Conservation (phyloP, 2,888 invertebrate genomes). For the Trachelus stipa region DNA sequence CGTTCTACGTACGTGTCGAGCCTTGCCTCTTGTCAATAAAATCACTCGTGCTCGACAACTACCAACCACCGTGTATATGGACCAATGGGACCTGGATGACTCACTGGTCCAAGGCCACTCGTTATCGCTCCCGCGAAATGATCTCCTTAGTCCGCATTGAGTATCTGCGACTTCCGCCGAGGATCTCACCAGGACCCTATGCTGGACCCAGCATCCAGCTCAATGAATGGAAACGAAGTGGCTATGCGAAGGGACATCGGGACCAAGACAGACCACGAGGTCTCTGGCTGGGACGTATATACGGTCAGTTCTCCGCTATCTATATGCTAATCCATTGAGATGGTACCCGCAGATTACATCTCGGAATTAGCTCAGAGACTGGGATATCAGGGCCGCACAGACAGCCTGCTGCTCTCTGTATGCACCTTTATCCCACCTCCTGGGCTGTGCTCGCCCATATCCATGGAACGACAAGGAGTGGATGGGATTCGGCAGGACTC, state of each 20-base stretch:
- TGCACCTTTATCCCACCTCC: neutral
- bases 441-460: neutral
- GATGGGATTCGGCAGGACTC: neutral
- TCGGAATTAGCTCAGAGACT: conserved; percentile 63
- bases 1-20: neutral
- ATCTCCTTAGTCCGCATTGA: neutral
- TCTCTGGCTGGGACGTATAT: conserved; percentile 27
- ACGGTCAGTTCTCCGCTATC: conserved; percentile 62
- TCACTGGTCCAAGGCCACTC: neutral
- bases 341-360: conserved; percentile 66
- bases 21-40: neutral
- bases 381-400: conserved; percentile 58
- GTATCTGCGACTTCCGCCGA: neutral
- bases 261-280: neutral
- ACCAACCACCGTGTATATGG: neutral
- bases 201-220: neutral
- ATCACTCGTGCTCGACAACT: conserved; percentile 4
- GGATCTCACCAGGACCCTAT: neutral
- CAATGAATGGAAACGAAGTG: neutral
- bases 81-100: neutral
- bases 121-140: neutral
- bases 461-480: neutral
- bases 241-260: neutral
- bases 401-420: conserved; percentile 26
- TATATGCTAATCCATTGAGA: conserved; percentile 67